These are phyloP conservation scores for Puma concolor DNA, from an alignment of 2,113 vertebrate species.

Conservation along the genomic window DNA sequence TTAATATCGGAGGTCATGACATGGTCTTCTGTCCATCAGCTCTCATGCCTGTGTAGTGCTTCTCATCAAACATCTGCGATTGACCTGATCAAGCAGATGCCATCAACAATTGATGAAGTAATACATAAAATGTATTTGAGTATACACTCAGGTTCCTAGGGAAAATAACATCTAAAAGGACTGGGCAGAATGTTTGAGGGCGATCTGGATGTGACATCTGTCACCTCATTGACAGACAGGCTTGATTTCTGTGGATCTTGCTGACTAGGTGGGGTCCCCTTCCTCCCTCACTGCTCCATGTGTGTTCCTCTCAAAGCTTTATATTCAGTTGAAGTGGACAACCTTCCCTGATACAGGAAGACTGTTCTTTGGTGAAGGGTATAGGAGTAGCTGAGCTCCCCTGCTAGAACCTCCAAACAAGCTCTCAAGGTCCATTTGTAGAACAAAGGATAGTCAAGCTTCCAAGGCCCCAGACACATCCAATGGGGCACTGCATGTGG, in stretches of 20 bases:
- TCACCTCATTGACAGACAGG: neutral
- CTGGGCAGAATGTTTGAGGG: neutral
- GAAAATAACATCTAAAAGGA: neutral
- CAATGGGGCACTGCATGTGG: neutral
- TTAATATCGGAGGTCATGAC: neutral
- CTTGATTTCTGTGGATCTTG: neutral
- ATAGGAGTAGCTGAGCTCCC: neutral
- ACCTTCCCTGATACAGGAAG: neutral
- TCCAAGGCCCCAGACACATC: neutral
- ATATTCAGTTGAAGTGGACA: neutral
- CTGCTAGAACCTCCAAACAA: neutral
- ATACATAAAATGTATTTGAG: neutral
- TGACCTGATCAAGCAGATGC: neutral
- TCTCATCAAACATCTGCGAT: neutral
- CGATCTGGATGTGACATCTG: neutral
- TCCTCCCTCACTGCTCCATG: neutral
- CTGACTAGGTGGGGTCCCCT: neutral
- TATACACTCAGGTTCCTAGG: neutral
- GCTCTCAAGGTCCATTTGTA: neutral
- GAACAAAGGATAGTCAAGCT: neutral
- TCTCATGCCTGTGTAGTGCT: neutral
- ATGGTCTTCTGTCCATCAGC: neutral
- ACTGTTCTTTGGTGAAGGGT: neutral
- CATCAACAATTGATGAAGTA: neutral
- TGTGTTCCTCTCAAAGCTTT: neutral